Conservation (phyloP, 2,797 vertebrate species). For the Mus minutoides region DNA sequence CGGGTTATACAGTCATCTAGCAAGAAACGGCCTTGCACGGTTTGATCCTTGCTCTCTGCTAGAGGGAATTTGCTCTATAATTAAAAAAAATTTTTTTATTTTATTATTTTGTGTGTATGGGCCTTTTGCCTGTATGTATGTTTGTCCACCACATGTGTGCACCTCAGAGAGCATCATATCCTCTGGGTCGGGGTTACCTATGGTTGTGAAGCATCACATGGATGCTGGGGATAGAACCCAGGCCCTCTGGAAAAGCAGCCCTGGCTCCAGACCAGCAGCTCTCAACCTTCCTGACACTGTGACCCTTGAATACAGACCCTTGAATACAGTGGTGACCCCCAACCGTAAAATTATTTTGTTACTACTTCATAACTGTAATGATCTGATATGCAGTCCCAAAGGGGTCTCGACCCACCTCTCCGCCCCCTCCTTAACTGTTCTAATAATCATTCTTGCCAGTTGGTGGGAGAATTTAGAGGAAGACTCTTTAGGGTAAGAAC, state of each 20-base stretch:
- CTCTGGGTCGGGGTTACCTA: background rate
- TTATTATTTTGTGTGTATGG: background rate
- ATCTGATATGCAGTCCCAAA: background rate
- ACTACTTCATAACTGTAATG: too few relatives aligned
- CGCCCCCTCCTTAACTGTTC: background rate
- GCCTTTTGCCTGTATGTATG: background rate
- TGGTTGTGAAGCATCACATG: background rate
- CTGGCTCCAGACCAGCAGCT: background rate
- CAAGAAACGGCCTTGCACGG: background rate
- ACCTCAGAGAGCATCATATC: background rate
- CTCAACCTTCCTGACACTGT: background rate
- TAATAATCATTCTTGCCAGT: background rate
- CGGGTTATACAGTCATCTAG: accelerated
- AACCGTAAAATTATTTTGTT: background rate
- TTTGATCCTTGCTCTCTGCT: background rate
- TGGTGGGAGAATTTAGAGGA: background rate
- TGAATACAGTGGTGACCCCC: background rate
- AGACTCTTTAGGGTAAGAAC: background rate
- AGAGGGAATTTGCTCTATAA: background rate
- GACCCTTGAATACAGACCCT: background rate
- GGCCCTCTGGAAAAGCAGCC: background rate
- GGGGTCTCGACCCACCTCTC: background rate
- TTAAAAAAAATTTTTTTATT: background rate
- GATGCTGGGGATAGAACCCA: background rate
- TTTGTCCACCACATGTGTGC: background rate